phyloP scores from a whole-genome alignment of 2,888 invertebrate genomes.

The Tridacna crocea region DNA sequence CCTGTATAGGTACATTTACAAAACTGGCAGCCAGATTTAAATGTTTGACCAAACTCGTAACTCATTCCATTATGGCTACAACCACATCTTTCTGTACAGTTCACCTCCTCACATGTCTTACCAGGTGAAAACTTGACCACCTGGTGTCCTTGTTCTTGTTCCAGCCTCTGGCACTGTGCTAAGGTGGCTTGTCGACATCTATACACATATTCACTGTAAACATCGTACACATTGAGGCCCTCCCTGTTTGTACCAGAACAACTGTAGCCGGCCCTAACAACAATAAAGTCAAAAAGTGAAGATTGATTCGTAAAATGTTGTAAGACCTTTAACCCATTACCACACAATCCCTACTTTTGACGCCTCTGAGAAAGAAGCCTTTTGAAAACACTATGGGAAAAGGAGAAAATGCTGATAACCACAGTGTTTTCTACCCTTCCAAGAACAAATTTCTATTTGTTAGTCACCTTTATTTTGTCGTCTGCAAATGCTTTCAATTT shows the following conservation, averaged over 20 bases:
- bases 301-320: too few relatives aligned
- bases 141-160: conserved; percentile 63
- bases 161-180: conserved; percentile 75
- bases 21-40: conserved; percentile 74
- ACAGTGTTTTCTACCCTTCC: too few relatives aligned
- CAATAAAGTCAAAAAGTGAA: not conserved
- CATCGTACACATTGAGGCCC: conserved; percentile 76
- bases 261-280: conserved; percentile 76
- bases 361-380: too few relatives aligned
- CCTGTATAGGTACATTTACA: conserved; percentile 75
- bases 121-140: conserved; percentile 78
- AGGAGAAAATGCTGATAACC: too few relatives aligned
- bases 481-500: too few relatives aligned
- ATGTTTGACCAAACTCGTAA: conserved; percentile 72
- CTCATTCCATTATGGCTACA: conserved; percentile 76
- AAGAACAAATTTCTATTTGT: too few relatives aligned
- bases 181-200: conserved; percentile 74
- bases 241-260: conserved; percentile 78
- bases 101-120: conserved; percentile 74
- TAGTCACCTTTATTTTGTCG: too few relatives aligned
- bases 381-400: too few relatives aligned
- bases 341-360: too few relatives aligned
- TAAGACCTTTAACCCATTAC: too few relatives aligned
- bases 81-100: conserved; percentile 77
- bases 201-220: conserved; percentile 75